Percentiles rank a stretch among this genome's conserved stretches.
phyloP scores from a whole-genome alignment of 2,113 vertebrate genomes.

The Cariama cristata region DNA sequence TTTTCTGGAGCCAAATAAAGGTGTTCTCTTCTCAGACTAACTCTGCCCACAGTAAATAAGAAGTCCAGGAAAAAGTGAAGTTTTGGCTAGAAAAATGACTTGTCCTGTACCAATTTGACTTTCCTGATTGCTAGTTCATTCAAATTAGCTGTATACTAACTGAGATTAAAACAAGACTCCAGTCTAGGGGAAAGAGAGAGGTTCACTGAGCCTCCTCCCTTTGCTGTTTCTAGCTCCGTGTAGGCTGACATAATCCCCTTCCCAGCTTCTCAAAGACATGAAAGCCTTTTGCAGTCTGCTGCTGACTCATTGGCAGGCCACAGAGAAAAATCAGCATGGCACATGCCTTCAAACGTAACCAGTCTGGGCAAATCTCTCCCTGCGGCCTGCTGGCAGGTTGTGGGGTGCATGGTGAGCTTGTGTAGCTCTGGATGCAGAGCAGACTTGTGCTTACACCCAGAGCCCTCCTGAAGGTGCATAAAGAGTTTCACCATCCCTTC shows the following conservation, averaged over 20 bases:
- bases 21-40: not conserved
- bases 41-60: not conserved
- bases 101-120: not conserved
- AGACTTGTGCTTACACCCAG: not conserved
- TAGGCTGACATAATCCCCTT: not conserved
- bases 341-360: not conserved
- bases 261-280: not conserved
- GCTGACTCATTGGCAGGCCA: not conserved
- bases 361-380: not conserved
- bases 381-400: not conserved
- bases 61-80: not conserved
- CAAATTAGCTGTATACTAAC: not conserved
- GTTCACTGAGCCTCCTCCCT: not conserved
- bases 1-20: not conserved
- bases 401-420: accelerated
- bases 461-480: not conserved
- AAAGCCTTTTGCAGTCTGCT: not conserved
- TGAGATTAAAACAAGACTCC: not conserved
- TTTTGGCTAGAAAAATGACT: not conserved
- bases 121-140: not conserved
- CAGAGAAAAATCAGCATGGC: not conserved
- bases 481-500: not conserved
- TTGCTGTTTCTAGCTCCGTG: not conserved
- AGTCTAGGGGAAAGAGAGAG: not conserved
- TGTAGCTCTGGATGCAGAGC: not conserved